Base-by-base conservation (phyloP, 53 echinoderm and acorn worm genomes). In the Mesocentrotus franciscanus region DNA sequence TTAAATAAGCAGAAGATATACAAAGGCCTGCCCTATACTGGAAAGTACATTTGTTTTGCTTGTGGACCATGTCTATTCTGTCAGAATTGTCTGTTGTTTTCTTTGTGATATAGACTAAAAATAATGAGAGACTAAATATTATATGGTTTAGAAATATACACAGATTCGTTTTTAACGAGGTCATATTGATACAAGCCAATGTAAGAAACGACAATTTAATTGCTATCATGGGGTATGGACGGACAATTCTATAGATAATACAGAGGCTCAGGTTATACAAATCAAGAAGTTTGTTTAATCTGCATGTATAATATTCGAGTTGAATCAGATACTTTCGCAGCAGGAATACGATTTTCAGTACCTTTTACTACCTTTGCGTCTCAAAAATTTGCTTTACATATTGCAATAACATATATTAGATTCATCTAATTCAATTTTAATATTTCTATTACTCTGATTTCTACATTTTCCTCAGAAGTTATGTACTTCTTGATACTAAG, bases 1-100 rank as follows among this genome's bases (percentile, higher is more conserved):
- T 20, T 81, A 81, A 81, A 81, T 81, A 81, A 81, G 49, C 81
- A 39, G 36, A 81, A 42, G 81, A 81, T 81, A 81, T 18, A 36
- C 11, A 36, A 39, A 81, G 81, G 81, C 18, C 42, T 17, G 1
- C 22, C 42, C 81, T 36, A 71, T 2, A n/a, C 74, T 0, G 0
- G 74, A 30, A 9, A 74, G 1, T 81, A 36, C 81, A 20, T 9
- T 42, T 39, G 81, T 81, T 39, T 81, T 39, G 36, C 20, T 81
- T 39, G 22, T 81, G 33, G 76, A 33, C 39, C 29, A 42, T 81
- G 18, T 42, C 42, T 81, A 33, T 33, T 32, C 33, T 33, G 75
- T 14, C 76, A 76, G 76, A 14, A 18, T 39, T 81, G 42, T 81
- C 81, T 81, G 34, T 81, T 42, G 20, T 81, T 81, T 36, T 81